Evolutionary conservation across 2,888 invertebrate genomes (phyloP), one percentile per base, ranked within the genome.

Genomic region (Mallateleia sp.): DNA sequence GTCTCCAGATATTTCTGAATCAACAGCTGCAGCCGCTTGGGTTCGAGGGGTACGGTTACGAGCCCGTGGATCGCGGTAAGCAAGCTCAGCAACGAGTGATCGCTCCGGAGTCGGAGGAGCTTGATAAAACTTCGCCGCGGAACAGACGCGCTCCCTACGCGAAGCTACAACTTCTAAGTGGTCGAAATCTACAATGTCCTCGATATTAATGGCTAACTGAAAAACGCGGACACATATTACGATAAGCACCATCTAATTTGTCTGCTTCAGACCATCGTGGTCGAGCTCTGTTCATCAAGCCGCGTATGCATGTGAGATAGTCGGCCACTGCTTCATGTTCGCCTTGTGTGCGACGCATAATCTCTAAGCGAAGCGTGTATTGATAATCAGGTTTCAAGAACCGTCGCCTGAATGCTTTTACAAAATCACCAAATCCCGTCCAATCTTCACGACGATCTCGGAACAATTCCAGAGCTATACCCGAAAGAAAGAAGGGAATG

Each of bases 1-100:
- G n/a, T 32, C 32, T 32, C 32, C 32, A n/a, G n/a, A n/a, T 8
- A 32, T 32, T 32, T 32, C 32, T 32, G 6, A 7, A 32, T 32
- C 32, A 32, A 5, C 8, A 32, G 32, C 32, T 32, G 5, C 32
- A 32, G n/a, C n/a, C n/a, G n/a, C n/a, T n/a, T n/a, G n/a, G n/a
- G n/a, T n/a, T n/a, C n/a, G n/a, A n/a, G n/a, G n/a, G n/a, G 32
- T 32, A 8, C 32, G 32, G 32, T n/a, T 14, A 45, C 45, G 45
- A 5, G 45, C 14, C 45, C 7, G 8, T 5, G 74, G 74, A 6
- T 60, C 60, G 2, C 32, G 66, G 18, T 78, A 78, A 0, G 77
- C 77, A 0, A 66, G 28, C 5, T 78, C 77, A 4, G 77, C n/a
- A 6, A 78, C 20, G 2, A 78, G 45, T 0, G 77, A 66, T 20